phyloP scores from a whole-genome alignment of 2,888 invertebrate genomes.

The Ophonus ardosiacus region DNA sequence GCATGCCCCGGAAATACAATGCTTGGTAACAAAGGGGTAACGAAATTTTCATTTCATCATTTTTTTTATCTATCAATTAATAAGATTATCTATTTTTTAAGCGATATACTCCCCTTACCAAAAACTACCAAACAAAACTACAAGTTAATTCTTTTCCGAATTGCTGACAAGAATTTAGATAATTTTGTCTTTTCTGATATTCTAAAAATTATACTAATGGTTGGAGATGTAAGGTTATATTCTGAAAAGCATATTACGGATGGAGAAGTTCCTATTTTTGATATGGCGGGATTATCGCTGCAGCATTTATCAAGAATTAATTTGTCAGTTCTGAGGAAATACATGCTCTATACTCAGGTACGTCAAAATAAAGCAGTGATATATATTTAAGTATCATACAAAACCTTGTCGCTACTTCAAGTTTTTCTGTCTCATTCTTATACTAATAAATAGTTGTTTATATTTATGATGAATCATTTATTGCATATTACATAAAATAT shows the following conservation, averaged over 20 bases:
- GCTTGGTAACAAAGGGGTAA: conserved; percentile 79
- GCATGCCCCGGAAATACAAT: conserved; percentile 76
- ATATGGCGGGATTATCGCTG: conserved; percentile 81
- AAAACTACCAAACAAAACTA: conserved; percentile 82
- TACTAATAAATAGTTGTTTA: no score
- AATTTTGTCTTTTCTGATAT: conserved; percentile 82
- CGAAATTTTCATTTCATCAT: neutral
- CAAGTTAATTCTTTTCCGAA: conserved; percentile 82
- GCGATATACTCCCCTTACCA: conserved; percentile 84
- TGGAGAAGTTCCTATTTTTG: conserved; percentile 86
- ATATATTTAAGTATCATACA: no score
- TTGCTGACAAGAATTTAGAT: conserved; percentile 81
- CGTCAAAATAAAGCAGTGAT: conserved; percentile 19
- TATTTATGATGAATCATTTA: no score
- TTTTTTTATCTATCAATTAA: neutral
- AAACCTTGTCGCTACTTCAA: no score
- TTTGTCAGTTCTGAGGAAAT: conserved; percentile 81
- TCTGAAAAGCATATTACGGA: conserved; percentile 79
- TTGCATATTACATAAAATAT: no score
- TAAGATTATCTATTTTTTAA: conserved; percentile 72
- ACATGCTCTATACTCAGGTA: conserved; percentile 85
- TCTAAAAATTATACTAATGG: conserved; percentile 85
- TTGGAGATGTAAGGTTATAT: conserved; percentile 82
- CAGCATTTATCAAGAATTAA: conserved; percentile 82
- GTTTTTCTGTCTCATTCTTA: no score